phyloP scores from a whole-genome alignment of 2,797 vertebrate genomes.

The Perdix hodgsoniae region DNA sequence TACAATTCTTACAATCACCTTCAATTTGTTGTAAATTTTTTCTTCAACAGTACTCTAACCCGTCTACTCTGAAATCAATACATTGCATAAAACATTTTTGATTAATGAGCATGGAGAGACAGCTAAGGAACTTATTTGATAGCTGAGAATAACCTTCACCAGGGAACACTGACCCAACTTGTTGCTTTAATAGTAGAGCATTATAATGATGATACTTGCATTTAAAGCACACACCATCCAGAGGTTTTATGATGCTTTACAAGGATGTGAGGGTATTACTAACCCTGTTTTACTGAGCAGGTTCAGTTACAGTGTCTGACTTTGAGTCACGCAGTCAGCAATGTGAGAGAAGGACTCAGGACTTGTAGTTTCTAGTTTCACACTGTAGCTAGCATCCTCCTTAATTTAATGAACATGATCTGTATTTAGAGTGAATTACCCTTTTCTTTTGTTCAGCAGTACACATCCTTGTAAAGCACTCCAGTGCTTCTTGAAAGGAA shows the following conservation, averaged over 20 bases:
- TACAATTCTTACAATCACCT: neutral
- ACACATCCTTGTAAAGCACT: neutral
- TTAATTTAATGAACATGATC: conserved; percentile 31
- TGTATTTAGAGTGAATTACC: conserved; percentile 36
- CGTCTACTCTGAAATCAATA: neutral
- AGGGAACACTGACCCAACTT: conserved; percentile 16
- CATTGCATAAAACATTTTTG: conserved; percentile 15
- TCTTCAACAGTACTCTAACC: neutral
- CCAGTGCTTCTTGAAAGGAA: neutral
- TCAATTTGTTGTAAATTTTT: conserved; percentile 16
- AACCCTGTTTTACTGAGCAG: neutral
- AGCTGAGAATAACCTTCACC: conserved; percentile 36
- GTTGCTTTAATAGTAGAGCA: conserved; percentile 19
- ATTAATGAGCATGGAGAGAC: conserved; percentile 8
- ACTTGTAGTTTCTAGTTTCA: neutral
- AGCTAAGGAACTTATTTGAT: conserved; percentile 29
- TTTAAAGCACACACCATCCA: neutral
- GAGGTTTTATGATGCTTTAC: neutral
- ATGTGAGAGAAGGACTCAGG: neutral
- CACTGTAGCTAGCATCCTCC: neutral
- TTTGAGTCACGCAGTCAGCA: neutral
- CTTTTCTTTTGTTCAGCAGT: conserved; percentile 6
- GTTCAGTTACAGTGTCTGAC: neutral
- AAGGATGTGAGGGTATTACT: conserved; percentile 25
- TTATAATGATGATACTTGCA: neutral